Evolutionary conservation across 2,888 invertebrate species (phyloP).

Genomic region (Serripes groenlandicus): DNA sequence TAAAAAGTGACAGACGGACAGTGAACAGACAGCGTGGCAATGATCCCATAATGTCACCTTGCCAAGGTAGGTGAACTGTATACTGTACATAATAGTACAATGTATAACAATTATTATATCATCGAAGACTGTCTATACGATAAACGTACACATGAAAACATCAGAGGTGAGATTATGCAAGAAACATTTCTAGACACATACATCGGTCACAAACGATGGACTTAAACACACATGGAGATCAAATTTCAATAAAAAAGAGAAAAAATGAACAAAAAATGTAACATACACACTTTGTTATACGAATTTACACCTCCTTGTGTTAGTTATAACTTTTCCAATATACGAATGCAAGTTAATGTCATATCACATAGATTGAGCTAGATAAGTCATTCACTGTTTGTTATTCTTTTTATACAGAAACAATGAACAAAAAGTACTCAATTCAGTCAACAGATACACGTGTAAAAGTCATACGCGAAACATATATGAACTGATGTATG

Average conservation of each 20-base stretch:
- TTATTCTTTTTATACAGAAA: no score
- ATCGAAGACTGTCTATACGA: no score
- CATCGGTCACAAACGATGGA: neutral
- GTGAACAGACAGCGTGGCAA: no score
- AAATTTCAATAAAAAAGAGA: conserved; percentile 9
- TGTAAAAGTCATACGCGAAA: no score
- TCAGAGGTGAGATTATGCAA: conserved; percentile 1
- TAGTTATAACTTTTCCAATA: neutral
- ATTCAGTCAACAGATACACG: no score
- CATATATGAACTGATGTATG: no score
- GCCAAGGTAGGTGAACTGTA: no score
- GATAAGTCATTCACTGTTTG: conserved; percentile 3
- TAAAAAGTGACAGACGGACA: no score
- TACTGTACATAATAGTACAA: no score
- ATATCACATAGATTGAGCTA: conserved; percentile 24
- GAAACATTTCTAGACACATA: neutral
- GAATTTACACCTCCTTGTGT: neutral
- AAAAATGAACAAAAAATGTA: neutral
- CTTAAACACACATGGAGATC: conserved; percentile 17
- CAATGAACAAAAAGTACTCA: no score
- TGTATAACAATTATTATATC: no score
- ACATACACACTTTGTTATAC: conserved; percentile 5
- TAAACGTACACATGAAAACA: neutral
- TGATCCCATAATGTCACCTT: no score
- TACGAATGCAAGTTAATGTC: conserved; percentile 7